Evolutionary conservation across 2,888 invertebrate genomes (phyloP).

Genomic region (Euphydryas editha): DNA sequence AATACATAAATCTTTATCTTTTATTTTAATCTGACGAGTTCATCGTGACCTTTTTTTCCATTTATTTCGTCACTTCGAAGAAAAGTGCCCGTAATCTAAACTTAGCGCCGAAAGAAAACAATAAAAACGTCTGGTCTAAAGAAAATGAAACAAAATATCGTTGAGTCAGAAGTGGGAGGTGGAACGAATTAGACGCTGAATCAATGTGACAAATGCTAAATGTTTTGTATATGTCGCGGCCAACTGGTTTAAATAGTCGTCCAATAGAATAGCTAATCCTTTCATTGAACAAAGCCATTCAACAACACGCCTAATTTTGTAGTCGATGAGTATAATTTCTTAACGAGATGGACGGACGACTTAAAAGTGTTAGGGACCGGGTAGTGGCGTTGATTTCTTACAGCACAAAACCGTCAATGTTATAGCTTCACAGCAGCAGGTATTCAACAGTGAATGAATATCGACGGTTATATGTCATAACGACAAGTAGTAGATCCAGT

Average conservation of each 20-base stretch:
- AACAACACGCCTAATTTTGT: not conserved
- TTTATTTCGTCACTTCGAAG: constrained; percentile 21
- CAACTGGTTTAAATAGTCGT: no score
- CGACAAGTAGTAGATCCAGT: no score
- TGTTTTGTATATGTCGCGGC: not conserved
- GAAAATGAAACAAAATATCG: constrained; percentile 23
- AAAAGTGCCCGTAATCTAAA: constrained; percentile 25
- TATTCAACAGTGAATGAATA: no score
- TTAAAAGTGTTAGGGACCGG: no score
- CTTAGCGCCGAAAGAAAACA: constrained; percentile 28
- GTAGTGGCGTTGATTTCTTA: no score
- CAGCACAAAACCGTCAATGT: no score
- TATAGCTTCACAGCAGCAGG: no score
- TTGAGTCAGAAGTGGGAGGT: constrained; percentile 25
- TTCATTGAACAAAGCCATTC: not conserved
- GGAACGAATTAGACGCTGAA: constrained; percentile 24
- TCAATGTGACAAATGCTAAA: constrained; percentile 28
- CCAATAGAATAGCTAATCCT: no score
- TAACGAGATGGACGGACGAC: no score
- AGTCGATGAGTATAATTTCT: no score
- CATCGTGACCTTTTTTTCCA: not conserved
- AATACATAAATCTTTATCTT: not conserved
- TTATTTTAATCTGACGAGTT: not conserved
- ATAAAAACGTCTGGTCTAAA: constrained; percentile 17
- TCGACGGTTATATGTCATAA: no score